Base-by-base conservation (phyloP, 2,888 invertebrate species). In the Iselma pallidipennis region DNA sequence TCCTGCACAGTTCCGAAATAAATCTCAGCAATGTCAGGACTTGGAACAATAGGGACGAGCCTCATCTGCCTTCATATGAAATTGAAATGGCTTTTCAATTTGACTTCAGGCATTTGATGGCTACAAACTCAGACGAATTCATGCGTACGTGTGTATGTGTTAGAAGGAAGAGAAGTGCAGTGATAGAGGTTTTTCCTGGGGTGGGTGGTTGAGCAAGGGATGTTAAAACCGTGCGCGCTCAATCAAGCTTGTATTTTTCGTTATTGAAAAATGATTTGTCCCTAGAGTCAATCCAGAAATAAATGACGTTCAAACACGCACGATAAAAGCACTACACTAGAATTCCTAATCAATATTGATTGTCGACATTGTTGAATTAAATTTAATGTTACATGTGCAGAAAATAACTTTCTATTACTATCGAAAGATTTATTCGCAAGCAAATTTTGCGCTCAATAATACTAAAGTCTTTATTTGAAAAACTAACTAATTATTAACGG, bases 191-290 rank as follows among this genome's bases (percentile, higher is more conserved):
- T n/a, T n/a, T n/a, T n/a, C n/a, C n/a, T n/a, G n/a, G n/a, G n/a
- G n/a, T n/a, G n/a, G n/a, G n/a, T n/a, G 55, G 56, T 28, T 5
- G 33, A 33, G 1, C 14, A 37, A 55, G 59, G 50, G 56, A 61
- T 66, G 68, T 68, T 59, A 65, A 65, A 65, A 70, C 67, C 67
- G 65, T 42, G 37, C 21, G 19, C 67, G 71, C 67, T 69, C 71
- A 74, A 74, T 74, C 73, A 71, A 71, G 66, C 70, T 61, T 68
- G 61, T 70, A 71, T 71, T 71, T 33, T 71, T 69, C 68, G 71
- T 72, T 72, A 74, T 74, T 74, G 74, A 74, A 73, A 74, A 74
- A 74, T 74, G 73, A 74, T 74, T 74, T 74, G 72, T 74, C 72
- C 71, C 68, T 59, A 50, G 71, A 73, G 73, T 72, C 73, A 72